phyloP scores from a whole-genome alignment of 2,797 vertebrate species.

The Falco berigora region DNA sequence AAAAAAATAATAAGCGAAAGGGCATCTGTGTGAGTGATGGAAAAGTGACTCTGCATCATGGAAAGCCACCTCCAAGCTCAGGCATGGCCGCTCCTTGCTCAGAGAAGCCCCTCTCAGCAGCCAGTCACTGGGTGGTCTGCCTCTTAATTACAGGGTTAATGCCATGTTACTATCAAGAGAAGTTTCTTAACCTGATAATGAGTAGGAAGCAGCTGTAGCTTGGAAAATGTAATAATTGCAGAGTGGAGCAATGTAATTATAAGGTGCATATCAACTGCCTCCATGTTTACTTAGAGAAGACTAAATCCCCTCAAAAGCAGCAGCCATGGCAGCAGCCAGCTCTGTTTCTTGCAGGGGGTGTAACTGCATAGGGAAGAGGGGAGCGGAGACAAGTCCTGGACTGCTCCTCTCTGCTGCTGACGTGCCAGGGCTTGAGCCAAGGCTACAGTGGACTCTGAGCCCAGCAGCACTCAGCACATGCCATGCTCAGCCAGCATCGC shows the following conservation, averaged over 20 bases:
- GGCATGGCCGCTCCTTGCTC: neutral
- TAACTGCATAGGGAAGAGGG: neutral
- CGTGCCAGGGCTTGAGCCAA: rapidly evolving
- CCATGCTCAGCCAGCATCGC: rapidly evolving
- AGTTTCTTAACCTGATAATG: slow-evolving; percentile 72
- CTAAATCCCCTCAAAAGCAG: slow-evolving; percentile 15
- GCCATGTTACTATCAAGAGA: slow-evolving; percentile 49
- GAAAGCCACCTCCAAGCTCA: neutral
- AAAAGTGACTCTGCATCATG: neutral
- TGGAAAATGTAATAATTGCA: slow-evolving; percentile 74
- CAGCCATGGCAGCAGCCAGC: neutral
- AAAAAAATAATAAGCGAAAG: neutral
- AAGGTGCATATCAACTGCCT: slow-evolving; percentile 66
- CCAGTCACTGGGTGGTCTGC: slow-evolving; percentile 55
- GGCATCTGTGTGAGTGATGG: neutral
- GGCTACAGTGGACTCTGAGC: rapidly evolving
- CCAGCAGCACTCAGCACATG: neutral
- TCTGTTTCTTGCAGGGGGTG: neutral
- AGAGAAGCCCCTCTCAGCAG: neutral
- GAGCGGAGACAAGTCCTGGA: neutral
- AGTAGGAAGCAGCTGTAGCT: slow-evolving; percentile 71
- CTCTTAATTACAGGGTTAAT: slow-evolving; percentile 67
- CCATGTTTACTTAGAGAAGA: slow-evolving; percentile 56
- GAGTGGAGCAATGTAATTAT: slow-evolving; percentile 67
- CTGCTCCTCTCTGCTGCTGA: neutral